Evolutionary conservation across 2,888 invertebrate species (phyloP).

Genomic region (Elaeidobius kamerunicus): DNA sequence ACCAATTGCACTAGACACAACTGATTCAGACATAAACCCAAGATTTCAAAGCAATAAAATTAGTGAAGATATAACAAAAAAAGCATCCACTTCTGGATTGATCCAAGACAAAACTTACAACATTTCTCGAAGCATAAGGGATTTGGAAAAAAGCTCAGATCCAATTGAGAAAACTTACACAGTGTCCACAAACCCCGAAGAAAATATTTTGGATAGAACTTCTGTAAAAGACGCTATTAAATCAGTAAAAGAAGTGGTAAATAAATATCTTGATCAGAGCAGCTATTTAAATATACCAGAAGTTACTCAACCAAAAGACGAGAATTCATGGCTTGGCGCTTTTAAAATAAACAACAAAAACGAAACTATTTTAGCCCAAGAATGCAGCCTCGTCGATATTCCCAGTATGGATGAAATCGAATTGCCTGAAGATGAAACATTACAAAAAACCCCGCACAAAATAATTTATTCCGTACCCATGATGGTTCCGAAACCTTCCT

Average conservation of each 20-base stretch:
- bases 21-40: background rate
- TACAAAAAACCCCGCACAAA: background rate
- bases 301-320: background rate
- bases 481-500: background rate
- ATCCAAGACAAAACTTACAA: background rate
- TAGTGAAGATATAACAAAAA: background rate
- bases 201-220: background rate
- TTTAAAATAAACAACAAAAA: background rate
- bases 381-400: constrained; percentile 2
- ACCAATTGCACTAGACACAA: background rate
- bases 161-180: background rate
- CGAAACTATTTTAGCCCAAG: background rate
- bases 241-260: background rate
- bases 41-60: background rate
- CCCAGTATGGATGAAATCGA: constrained; percentile 3
- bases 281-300: too few species aligned
- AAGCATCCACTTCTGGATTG: background rate
- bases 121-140: background rate
- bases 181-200: background rate
- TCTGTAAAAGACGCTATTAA: background rate
- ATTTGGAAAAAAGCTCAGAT: background rate
- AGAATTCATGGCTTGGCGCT: background rate
- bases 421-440: background rate
- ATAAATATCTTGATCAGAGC: background rate
- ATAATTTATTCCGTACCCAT: constrained; percentile 17